Evolutionary conservation across 2,888 invertebrate genomes (phyloP), one percentile per base, ranked within the genome.

Genomic region (Cantharis flavilabris): DNA sequence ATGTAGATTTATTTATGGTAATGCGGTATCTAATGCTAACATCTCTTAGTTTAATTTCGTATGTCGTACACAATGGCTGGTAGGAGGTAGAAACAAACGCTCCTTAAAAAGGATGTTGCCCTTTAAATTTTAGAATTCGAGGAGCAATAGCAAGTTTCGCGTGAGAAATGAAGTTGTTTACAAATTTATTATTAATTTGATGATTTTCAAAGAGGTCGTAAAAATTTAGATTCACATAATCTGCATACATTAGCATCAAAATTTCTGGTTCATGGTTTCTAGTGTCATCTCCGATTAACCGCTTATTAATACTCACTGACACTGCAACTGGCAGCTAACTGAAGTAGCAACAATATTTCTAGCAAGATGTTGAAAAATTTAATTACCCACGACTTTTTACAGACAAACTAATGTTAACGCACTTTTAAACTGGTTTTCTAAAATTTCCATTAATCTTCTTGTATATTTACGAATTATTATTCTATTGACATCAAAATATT

Each of bases 161-260:
- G 23, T 16, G 65, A 14, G 20, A n/a, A 65, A 65, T 49, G 1
- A 49, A 49, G 49, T 49, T 49, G 49, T 49, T 49, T 49, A 49
- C 49, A 49, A 49, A 49, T 49, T 49, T 49, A 49, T 49, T 49
- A 49, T 49, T 49, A 67, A 72, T 71, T 64, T 33, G 70, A 62
- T 73, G 70, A 73, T 77, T 74, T 74, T 62, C 71, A 62, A 70
- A 70, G 73, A 73, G 76, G 72, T 77, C 71, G 69, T 77, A 77
- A 77, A 77, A 77, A 74, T 71, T 33, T 62, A 69, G 23, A 63
- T 26, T 30, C 71, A 76, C 69, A 74, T 74, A 71, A 71, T 74
- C 71, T 77, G 77, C 77, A 77, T 77, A 74, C 65, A 77, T 77
- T 77, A 77, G 74, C 65, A 74, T 77, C 74, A 77, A 74, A 77